Conservation (phyloP, 2,888 invertebrate genomes). For the Cryptus armator region DNA sequence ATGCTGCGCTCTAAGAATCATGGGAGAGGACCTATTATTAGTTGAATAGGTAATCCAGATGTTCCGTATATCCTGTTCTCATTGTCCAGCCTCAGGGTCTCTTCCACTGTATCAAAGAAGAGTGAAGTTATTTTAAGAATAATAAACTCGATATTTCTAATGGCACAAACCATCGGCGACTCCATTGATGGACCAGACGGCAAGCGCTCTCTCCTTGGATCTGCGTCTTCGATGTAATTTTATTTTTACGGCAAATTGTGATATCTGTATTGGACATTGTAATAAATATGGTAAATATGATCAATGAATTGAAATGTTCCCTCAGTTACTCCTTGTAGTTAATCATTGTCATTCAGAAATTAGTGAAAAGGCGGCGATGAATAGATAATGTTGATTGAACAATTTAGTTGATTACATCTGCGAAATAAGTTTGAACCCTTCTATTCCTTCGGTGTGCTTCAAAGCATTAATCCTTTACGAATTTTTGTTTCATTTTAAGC, state of each 20-base stretch:
- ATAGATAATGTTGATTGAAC: no score
- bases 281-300: slow-evolving; percentile 14
- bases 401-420: no score
- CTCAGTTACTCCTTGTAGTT: neutral
- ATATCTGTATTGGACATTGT: slow-evolving; percentile 5
- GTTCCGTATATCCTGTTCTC: slow-evolving; percentile 47
- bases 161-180: slow-evolving; percentile 4
- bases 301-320: neutral
- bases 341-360: neutral
- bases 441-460: no score
- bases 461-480: no score
- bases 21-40: slow-evolving; percentile 28
- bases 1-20: slow-evolving; percentile 63
- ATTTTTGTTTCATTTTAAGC: no score
- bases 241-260: neutral
- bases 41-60: slow-evolving; percentile 29
- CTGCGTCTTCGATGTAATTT: neutral
- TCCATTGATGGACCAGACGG: slow-evolving; percentile 36
- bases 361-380: no score
- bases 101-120: slow-evolving; percentile 4
- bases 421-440: no score
- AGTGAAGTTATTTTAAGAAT: slow-evolving; percentile 10
- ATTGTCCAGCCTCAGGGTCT: slow-evolving; percentile 55
- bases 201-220: slow-evolving; percentile 18
- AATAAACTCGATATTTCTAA: slow-evolving; percentile 31